Base-by-base conservation (phyloP, 2,888 invertebrate genomes). In the Chrysolina americana region DNA sequence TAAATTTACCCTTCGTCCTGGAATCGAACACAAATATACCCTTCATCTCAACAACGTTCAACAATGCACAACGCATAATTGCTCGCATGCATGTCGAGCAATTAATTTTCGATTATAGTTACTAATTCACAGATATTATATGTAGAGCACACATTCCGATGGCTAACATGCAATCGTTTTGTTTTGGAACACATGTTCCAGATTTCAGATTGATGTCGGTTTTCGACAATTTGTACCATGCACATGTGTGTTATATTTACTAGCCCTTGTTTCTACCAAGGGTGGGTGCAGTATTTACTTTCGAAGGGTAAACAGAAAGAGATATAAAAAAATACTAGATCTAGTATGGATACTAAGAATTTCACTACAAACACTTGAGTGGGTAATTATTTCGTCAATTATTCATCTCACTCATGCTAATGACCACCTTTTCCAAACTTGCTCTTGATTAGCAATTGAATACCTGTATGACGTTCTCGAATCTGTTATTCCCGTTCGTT, bases 151-250 rank as follows among this genome's bases (percentile, higher is more conserved):
- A 74, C 70, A 71, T 76, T 73, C 63, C 69, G 70, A 44, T 65
- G 65, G 70, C 48, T 73, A 75, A 75, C 81, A 79, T 80, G 81
- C 80, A 77, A 81, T 77, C 77, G 65, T 79, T 81, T 75, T 77
- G 78, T 79, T 77, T 74, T 72, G 76, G 80, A 81, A 85, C 85
- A 84, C 81, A 82, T 84, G 85, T 85, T 84, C 81, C 80, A 83
- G 81, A 84, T 83, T 81, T 80, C 78, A 82, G 83, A 84, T 81
- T 83, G 83, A 84, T 83, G 82, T 77, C 76, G 80, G 81, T 80
- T 81, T 81, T 70, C 83, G 80, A 79, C 81, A 76, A 78, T 80
- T 78, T 83, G 82, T 82, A 83, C 83, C 83, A 81, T 83, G 83
- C 84, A 83, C 82, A 82, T 81, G 81, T 81, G 21, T 6, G 81